phyloP scores from a whole-genome alignment of 2,797 vertebrate species.

The Trachurus trachurus region DNA sequence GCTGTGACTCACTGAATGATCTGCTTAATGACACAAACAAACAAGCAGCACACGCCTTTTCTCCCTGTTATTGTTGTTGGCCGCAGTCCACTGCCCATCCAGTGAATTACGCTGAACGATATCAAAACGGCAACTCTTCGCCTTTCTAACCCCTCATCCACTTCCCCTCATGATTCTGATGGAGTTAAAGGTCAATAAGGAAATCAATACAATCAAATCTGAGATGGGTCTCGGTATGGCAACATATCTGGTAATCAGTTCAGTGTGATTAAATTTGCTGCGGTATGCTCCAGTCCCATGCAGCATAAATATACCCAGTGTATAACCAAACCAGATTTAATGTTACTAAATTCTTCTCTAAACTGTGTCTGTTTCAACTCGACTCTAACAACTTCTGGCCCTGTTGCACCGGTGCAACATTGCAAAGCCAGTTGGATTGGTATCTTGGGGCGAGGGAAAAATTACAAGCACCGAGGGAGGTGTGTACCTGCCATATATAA shows the following conservation, averaged over 20 bases:
- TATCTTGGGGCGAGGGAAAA: constrained; percentile 55
- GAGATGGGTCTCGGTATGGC: not conserved
- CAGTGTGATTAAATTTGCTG: constrained; percentile 9
- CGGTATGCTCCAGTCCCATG: not conserved
- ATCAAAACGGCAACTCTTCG: not conserved
- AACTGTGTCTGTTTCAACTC: not conserved
- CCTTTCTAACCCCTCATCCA: not conserved
- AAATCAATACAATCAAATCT: constrained; percentile 17
- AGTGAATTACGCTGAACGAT: not conserved
- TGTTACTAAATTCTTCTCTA: not conserved
- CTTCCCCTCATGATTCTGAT: not conserved
- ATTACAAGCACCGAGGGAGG: constrained; percentile 31
- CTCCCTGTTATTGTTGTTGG: constrained; percentile 24
- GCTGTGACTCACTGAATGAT: constrained; percentile 29
- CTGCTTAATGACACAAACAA: constrained; percentile 17
- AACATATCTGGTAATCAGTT: not conserved
- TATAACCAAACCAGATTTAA: not conserved
- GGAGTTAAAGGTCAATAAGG: not conserved
- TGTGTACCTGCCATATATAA: constrained; percentile 37
- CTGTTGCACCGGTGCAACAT: constrained; percentile 1
- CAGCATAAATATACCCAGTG: not conserved
- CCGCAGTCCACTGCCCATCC: constrained; percentile 2
- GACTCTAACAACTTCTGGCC: not conserved
- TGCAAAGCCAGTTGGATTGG: constrained; percentile 26
- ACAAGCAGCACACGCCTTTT: not conserved